Percentiles rank a stretch among this genome's conserved stretches.
Conservation (phyloP, 37 sponge, comb jelly and placozoan genomes). For the Diacarnus erythraeanus region DNA sequence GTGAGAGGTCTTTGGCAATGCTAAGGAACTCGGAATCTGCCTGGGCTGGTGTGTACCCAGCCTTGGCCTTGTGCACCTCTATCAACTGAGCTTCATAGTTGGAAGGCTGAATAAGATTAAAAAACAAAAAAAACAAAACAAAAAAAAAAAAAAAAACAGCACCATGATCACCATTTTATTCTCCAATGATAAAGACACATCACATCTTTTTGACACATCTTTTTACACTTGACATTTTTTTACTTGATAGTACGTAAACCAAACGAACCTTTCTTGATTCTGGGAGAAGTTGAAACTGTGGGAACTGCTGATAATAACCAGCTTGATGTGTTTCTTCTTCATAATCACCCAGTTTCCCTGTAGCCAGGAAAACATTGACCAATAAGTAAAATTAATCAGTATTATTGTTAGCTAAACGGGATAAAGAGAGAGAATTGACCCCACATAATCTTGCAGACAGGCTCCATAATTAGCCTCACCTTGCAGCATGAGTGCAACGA, state of each 20-base stretch:
- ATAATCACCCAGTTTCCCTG: conserved; percentile 56
- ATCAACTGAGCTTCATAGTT: conserved; percentile 58
- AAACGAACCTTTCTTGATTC: conserved; percentile 13
- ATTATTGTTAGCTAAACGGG: no score
- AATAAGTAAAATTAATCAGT: no score
- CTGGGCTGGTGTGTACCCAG: conserved; percentile 59
- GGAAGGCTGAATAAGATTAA: conserved; percentile 21
- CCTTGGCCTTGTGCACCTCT: conserved; percentile 50
- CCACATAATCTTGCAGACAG: neutral
- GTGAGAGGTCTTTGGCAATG: conserved; percentile 56
- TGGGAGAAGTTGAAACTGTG: conserved; percentile 43
- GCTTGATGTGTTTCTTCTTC: conserved; percentile 19
- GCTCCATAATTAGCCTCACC: conserved; percentile 10
- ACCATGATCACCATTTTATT: no score
- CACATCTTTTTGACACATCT: neutral
- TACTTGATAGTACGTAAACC: neutral
- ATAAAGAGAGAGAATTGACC: conserved; percentile 1
- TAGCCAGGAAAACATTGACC: no score
- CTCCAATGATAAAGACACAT: no score
- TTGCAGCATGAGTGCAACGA: conserved; percentile 72
- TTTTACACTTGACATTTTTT: neutral
- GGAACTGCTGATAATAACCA: conserved; percentile 42
- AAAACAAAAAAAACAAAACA: neutral
- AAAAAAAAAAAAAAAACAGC: neutral
- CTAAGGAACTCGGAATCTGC: conserved; percentile 66